Percentiles rank a stretch among this genome's conserved stretches.
phyloP scores from a whole-genome alignment of 1,140 invertebrate species.

The Brachionus calyciflorus region DNA sequence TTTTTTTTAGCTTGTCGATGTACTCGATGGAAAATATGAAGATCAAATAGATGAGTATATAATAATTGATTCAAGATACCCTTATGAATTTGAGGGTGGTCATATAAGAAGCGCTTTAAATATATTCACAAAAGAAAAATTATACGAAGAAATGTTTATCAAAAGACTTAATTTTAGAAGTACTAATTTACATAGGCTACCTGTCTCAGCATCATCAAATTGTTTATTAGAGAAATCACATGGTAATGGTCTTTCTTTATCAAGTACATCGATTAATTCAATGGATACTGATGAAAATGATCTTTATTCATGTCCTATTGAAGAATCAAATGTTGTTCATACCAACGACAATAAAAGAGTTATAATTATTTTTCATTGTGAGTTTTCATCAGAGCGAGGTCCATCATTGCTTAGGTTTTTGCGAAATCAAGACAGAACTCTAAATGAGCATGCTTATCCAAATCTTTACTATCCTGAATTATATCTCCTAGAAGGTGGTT shows the following conservation, averaged over 20 bases:
- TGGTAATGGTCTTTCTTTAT: neutral
- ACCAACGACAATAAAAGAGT: slow-evolving; percentile 63
- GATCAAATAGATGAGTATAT: slow-evolving; percentile 35
- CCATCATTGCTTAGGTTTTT: slow-evolving; percentile 71
- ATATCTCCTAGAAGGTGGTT: slow-evolving; percentile 89
- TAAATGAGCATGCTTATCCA: slow-evolving; percentile 82
- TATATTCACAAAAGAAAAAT: slow-evolving; percentile 43
- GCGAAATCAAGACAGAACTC: slow-evolving; percentile 74
- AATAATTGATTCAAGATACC: slow-evolving; percentile 73
- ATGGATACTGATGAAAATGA: slow-evolving; percentile 29
- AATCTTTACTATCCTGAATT: slow-evolving; percentile 85
- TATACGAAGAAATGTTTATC: slow-evolving; percentile 46
- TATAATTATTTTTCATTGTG: slow-evolving; percentile 94
- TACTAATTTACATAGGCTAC: slow-evolving; percentile 17
- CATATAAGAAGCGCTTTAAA: slow-evolving; percentile 68
- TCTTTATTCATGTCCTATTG: slow-evolving; percentile 45
- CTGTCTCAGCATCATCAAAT: slow-evolving; percentile 14
- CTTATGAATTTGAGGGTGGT: slow-evolving; percentile 91
- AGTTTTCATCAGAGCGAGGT: slow-evolving; percentile 91
- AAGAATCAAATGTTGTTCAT: slow-evolving; percentile 56
- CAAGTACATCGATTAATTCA: neutral
- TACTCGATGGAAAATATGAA: slow-evolving; percentile 1
- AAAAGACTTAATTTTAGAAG: slow-evolving; percentile 6
- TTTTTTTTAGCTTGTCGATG: slow-evolving; percentile 22
- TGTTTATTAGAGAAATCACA: neutral